Evolutionary conservation across 37 sponge, comb jelly and placozoan genomes (phyloP).

Genomic region (Aphrocallistes beatrix): DNA sequence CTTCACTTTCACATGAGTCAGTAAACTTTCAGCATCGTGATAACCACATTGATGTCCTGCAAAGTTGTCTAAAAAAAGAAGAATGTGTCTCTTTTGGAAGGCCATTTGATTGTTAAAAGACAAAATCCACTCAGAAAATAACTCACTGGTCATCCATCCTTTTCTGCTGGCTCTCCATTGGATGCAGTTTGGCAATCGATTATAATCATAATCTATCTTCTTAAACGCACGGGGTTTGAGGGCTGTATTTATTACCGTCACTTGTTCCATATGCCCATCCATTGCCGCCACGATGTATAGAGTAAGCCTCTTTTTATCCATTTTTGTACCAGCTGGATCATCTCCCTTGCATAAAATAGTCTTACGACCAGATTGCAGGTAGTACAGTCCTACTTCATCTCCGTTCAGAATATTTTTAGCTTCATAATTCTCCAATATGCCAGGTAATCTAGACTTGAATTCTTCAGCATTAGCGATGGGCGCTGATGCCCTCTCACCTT

Average conservation of each 20-base stretch:
- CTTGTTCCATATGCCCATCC: neutral
- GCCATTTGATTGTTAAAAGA: neutral
- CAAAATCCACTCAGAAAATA: neutral
- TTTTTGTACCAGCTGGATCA: neutral
- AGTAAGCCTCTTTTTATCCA: neutral
- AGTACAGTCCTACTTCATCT: neutral
- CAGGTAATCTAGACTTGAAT: neutral
- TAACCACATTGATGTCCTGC: neutral
- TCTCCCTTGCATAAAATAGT: neutral
- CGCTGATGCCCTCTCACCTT: neutral
- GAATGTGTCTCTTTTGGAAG: neutral
- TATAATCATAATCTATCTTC: neutral
- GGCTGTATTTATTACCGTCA: neutral
- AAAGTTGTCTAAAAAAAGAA: neutral
- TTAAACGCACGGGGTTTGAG: neutral
- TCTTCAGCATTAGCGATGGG: neutral
- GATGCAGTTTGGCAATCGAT: neutral
- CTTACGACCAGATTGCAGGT: neutral
- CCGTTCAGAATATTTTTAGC: neutral
- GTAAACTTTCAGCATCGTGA: neutral
- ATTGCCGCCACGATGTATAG: neutral
- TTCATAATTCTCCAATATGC: neutral
- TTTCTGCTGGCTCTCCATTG: neutral
- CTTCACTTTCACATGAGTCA: neutral
- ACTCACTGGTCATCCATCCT: neutral